Conservation (phyloP, 2,888 invertebrate genomes). For the Seira musarum region DNA sequence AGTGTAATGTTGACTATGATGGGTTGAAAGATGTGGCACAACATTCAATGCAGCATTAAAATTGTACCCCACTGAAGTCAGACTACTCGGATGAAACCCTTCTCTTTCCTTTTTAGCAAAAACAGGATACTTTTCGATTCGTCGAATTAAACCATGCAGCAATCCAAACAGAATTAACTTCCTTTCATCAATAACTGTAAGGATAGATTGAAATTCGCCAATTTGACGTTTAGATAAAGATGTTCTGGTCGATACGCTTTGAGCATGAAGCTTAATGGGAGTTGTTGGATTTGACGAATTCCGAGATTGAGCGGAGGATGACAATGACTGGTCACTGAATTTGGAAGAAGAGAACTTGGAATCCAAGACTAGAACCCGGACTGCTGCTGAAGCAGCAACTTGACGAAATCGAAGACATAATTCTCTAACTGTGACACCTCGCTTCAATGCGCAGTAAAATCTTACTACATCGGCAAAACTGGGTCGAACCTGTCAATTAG, state of each 20-base stretch:
- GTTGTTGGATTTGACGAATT: conserved; percentile 68
- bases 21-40: neutral
- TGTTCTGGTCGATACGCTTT: conserved; percentile 35
- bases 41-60: neutral
- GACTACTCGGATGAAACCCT: conserved; percentile 13
- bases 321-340: conserved; percentile 67
- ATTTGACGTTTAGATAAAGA: conserved; percentile 47
- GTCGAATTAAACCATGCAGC: conserved; percentile 86
- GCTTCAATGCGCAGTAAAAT: conserved; percentile 84
- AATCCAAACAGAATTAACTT: conserved; percentile 90
- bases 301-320: conserved; percentile 67
- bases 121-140: conserved; percentile 71
- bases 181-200: conserved; percentile 80
- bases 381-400: conserved; percentile 57
- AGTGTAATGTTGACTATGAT: neutral
- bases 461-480: conserved; percentile 81
- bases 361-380: conserved; percentile 46
- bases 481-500: conserved; percentile 78
- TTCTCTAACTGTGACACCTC: conserved; percentile 84
- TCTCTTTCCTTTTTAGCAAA: conserved; percentile 28
- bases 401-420: conserved; percentile 78
- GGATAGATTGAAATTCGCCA: conserved; percentile 64
- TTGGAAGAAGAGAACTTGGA: conserved; percentile 61
- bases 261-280: conserved; percentile 63
- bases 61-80: conserved; percentile 6